Base-by-base conservation (phyloP, 1,140 invertebrate genomes). In the Teleopsis dalmanni region DNA sequence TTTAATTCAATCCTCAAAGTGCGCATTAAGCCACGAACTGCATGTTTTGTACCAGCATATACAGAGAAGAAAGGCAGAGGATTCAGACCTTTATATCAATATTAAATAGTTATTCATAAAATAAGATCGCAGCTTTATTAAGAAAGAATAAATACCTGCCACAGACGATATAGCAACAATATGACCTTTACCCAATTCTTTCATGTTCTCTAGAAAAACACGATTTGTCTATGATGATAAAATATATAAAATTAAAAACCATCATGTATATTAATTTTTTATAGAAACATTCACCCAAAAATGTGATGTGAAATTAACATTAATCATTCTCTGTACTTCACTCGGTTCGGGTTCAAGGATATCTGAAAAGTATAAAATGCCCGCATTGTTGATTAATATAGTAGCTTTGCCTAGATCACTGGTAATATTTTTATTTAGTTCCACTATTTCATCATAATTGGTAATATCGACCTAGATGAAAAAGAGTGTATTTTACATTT, bases 151-250 rank as follows among this genome's bases (percentile, higher is more conserved):
- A 11, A 13, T 21, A 43, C 41, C 89, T 18, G 88, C 88, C 26
- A 87, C 73, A 47, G 85, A 88, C 0, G 88, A 82, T 22, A 94
- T 79, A 2, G 83, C 88, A 0, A 93, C 86, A 37, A 95, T 80
- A 54, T 95, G 91, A 2, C 90, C 90, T 42, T 80, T 75, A 60
- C 88, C 81, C 23, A 76, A 74, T 49, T 87, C 75, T 75, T 92
- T 87, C 91, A 95, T 94, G 16, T 78, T 75, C n/a, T 85, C 85
- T 29, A 95, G 62, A 66, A 81, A 81, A 0, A 76, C 72, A 57
- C 79, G 78, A 1, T 76, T 75, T 19, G 73, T 81, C 80, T 82
- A 52, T 4, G n/a, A 19, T n/a, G 21, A 4, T 21, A 1, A 14
- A 21, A 9, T 7, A 42, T n/a, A 8, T 29, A 29, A 33, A 31